Evolutionary conservation across 1,140 invertebrate species (phyloP).

Genomic region (Hylaeus volcanicus): DNA sequence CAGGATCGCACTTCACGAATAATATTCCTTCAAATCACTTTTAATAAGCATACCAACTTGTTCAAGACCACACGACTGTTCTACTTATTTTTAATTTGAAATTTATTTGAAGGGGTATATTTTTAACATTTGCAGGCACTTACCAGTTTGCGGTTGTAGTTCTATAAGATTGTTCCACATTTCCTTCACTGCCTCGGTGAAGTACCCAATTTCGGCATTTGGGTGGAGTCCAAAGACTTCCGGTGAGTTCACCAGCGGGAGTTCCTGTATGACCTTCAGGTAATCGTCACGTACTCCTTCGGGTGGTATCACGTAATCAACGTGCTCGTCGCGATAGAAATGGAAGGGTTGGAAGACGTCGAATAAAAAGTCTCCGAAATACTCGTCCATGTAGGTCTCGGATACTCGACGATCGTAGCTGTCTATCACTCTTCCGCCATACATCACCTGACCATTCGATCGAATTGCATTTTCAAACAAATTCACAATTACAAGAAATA

Average conservation of each 20-base stretch:
- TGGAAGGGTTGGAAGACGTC: conserved; percentile 94
- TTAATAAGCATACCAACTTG: too few species aligned
- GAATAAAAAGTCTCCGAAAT: conserved; percentile 96
- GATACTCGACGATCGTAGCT: conserved; percentile 92
- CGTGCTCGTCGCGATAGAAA: conserved; percentile 88
- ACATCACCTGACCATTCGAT: conserved; percentile 87
- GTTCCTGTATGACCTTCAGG: conserved; percentile 85
- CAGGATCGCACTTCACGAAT: too few species aligned
- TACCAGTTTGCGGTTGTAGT: conserved; percentile 92
- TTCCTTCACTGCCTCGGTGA: conserved; percentile 89
- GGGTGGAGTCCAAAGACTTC: conserved; percentile 94
- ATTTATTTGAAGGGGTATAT: too few species aligned
- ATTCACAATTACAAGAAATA: background rate
- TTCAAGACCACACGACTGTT: too few species aligned
- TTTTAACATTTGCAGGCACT: conserved; percentile 42
- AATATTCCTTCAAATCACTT: too few species aligned
- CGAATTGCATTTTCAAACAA: background rate
- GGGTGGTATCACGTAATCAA: conserved; percentile 90
- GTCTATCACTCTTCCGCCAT: conserved; percentile 94
- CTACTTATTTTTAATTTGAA: too few species aligned
- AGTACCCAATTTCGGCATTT: conserved; percentile 96
- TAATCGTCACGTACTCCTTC: conserved; percentile 86
- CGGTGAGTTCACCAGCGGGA: conserved; percentile 89
- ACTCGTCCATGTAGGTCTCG: conserved; percentile 94
- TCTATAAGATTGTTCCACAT: conserved; percentile 93